These are phyloP conservation scores for Drosophila sulfurigaster DNA, from an alignment of 1,140 invertebrate species.

Conservation along the genomic window DNA sequence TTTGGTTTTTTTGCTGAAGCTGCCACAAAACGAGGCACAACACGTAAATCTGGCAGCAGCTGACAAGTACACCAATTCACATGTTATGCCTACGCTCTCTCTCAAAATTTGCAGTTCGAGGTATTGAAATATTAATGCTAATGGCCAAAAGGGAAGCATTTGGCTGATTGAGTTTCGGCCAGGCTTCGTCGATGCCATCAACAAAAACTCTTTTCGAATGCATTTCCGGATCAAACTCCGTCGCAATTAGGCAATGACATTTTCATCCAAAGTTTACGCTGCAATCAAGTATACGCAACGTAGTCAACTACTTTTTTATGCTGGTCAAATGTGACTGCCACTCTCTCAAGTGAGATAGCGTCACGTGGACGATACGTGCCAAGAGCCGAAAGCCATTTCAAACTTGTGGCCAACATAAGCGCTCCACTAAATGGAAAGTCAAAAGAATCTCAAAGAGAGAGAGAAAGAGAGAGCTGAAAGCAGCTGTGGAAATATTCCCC, in stretches of 20 bases:
- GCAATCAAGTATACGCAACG: slow-evolving; percentile 11
- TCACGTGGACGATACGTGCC: slow-evolving; percentile 50
- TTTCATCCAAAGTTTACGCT: neutral
- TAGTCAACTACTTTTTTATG: slow-evolving; percentile 20
- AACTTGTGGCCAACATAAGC: slow-evolving; percentile 35
- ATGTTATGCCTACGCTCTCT: slow-evolving; percentile 9
- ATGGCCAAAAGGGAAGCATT: slow-evolving; percentile 66
- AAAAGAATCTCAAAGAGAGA: neutral
- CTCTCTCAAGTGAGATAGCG: slow-evolving; percentile 31
- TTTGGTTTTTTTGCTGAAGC: slow-evolving; percentile 18
- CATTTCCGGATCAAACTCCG: neutral
- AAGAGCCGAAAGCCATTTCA: slow-evolving; percentile 32
- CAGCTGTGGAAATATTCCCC: slow-evolving; percentile 20
- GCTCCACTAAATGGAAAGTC: slow-evolving; percentile 28
- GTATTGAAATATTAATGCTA: slow-evolving; percentile 81
- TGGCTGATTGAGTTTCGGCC: slow-evolving; percentile 68
- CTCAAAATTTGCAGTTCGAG: slow-evolving; percentile 63
- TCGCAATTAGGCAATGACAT: slow-evolving; percentile 3
- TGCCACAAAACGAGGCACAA: slow-evolving; percentile 62
- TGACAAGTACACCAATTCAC: slow-evolving; percentile 44
- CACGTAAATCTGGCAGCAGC: slow-evolving; percentile 75
- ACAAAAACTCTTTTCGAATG: slow-evolving; percentile 57
- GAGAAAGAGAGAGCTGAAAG: neutral
- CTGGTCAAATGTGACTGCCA: slow-evolving; percentile 35
- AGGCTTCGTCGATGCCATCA: slow-evolving; percentile 3